A percentile compares a stretch with the other conserved stretches of the same genome.
phyloP scores from a whole-genome alignment of 2,113 vertebrate species.

The Silurus glanis region DNA sequence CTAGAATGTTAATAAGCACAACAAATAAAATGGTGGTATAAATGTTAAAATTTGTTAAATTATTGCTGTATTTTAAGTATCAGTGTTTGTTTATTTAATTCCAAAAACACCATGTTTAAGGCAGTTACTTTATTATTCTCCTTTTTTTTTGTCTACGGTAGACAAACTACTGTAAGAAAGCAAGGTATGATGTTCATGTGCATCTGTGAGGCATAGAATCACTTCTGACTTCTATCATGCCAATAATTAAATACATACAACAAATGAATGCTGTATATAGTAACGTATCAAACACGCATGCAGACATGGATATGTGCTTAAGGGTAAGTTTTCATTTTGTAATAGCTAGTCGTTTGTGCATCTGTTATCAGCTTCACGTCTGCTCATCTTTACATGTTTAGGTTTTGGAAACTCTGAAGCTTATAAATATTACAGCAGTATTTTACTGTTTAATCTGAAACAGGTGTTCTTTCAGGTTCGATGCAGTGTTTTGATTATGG shows the following conservation, averaged over 20 bases:
- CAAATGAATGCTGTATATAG: constrained; percentile 28
- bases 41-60: neutral
- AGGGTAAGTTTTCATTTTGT: neutral
- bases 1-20: neutral
- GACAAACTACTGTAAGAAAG: neutral
- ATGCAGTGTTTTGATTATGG: constrained; percentile 5
- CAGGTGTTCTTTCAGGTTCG: constrained; percentile 29
- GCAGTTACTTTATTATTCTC: neutral
- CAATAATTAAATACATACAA: constrained; percentile 5
- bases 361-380: neutral
- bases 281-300: neutral
- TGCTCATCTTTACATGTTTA: constrained; percentile 20
- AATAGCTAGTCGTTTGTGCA: neutral
- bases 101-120: neutral
- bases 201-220: constrained; percentile 10
- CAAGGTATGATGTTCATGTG: neutral
- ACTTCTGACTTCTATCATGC: constrained; percentile 25
- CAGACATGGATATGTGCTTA: neutral
- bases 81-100: neutral
- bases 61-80: neutral
- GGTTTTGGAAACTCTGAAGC: constrained; percentile 1
- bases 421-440: constrained; percentile 38
- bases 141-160: neutral
- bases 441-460: constrained; percentile 35
- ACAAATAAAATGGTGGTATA: neutral